Evolutionary conservation across 2,888 invertebrate genomes (phyloP), one percentile per base, ranked within the genome.

Genomic region (Minunthozetes semirufus): DNA sequence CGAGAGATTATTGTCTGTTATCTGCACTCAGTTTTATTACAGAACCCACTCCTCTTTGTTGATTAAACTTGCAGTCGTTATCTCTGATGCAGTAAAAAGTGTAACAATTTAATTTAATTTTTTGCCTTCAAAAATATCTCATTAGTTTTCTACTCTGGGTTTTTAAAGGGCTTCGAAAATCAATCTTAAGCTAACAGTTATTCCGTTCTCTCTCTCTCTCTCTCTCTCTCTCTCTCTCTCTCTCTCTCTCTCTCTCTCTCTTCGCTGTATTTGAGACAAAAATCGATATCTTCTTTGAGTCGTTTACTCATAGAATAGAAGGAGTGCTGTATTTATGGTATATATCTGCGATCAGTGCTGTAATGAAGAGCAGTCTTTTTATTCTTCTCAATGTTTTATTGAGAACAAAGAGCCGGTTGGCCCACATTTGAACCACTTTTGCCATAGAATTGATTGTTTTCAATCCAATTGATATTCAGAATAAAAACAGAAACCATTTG

Each of bases 91-190:
- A 59, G 59, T 29, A 27, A 59, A 59, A 59, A 59, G 15, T 59
- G 22, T 29, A 59, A 59, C 27, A 59, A 38, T 66, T 66, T 66
- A 38, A 66, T 38, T 66, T 38, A 66, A 66, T 66, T 66, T 61
- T 61, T 33, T 66, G 15, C 9, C 38, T 38, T 66, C 19, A 33
- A 66, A 66, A 66, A 66, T 66, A 66, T 66, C n/a, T 38, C 29
- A 61, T 61, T 66, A 38, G 38, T 66, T 66, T 66, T 66, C 15
- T 27, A 2, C 17, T 27, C 59, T 29, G 8, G 42, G 42, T 59
- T 59, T 59, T 59, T 29, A 29, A 59, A 27, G 17, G 59, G 13
- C 59, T 29, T 27, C 22, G 4, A 59, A 56, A 59, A 59, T 59
- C 59, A 59, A 59, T 59, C 59, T 59, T 27, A 59, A 59, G 29